Base-by-base conservation (phyloP, 2,888 invertebrate species). In the Drosophila paramelanica region DNA sequence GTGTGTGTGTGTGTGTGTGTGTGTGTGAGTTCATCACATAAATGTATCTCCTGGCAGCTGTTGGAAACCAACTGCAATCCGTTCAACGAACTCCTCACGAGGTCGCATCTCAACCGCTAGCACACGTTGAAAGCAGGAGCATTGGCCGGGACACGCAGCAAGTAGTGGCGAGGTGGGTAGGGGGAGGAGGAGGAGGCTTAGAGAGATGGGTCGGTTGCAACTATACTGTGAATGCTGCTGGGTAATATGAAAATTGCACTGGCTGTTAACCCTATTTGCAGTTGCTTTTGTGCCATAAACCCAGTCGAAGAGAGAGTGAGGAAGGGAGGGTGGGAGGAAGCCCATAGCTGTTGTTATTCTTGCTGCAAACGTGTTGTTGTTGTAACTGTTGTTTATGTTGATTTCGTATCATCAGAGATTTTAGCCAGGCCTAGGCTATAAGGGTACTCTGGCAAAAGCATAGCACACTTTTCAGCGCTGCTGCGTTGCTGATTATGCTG, bases 401-500 rank as follows among this genome's bases (percentile, higher is more conserved):
- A 84, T 83, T 88, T 88, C 80, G 83, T 88, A 88, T 88, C 88
- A 84, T 86, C 86, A 88, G 83, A 83, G 83, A 83, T 88, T 88
- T 83, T 57, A 77, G 78, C 13, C 52, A 42, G 73, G 60, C 46
- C 39, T 43, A 66, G 56, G 70, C 71, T 11, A 41, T 46, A 42
- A 61, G 57, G 53, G 45, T 23, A 27, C 59, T 59, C 52, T 66
- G 49, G 51, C 25, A 62, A 77, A 56, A 69, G 41, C 59, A 56
- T 81, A 88, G 88, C 85, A 88, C 76, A 82, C 88, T 81, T 82
- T 85, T 85, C 79, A 88, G 88, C 85, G 79, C 81, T 72, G 72
- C 79, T 53, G 66, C 75, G 66, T 59, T 74, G 42, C 88, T 78
- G 85, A 87, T 87, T 87, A 85, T 85, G 56, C 77, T 78, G 55